phyloP scores from a whole-genome alignment of 2,113 vertebrate genomes.

The Periophthalmus modestus region DNA sequence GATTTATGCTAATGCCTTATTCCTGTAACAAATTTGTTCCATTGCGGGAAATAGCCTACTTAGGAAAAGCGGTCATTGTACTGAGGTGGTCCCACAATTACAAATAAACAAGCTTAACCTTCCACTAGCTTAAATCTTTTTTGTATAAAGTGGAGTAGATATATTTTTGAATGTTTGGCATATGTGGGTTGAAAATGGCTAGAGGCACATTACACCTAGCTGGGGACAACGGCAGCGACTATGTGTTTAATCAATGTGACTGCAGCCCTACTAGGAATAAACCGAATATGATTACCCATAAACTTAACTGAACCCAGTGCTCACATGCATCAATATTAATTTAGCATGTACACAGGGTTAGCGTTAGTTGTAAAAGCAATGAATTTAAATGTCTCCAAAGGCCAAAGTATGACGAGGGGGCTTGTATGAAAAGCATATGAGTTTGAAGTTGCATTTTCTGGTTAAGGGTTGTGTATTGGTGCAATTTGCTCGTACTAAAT shows the following conservation, averaged over 20 bases:
- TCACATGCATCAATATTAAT: conserved; percentile 81
- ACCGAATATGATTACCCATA: conserved; percentile 83
- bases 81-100: conserved; percentile 38
- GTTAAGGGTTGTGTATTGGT: conserved; percentile 36
- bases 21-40: conserved; percentile 38
- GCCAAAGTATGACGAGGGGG: conserved; percentile 52
- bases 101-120: conserved; percentile 33
- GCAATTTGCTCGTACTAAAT: conserved; percentile 15
- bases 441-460: conserved; percentile 37
- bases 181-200: conserved; percentile 64
- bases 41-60: conserved; percentile 52
- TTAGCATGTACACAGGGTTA: conserved; percentile 74
- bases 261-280: conserved; percentile 79
- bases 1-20: conserved; percentile 67
- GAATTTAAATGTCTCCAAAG: conserved; percentile 71
- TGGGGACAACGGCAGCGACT: conserved; percentile 48
- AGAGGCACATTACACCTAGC: conserved; percentile 60
- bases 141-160: conserved; percentile 9
- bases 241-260: conserved; percentile 80
- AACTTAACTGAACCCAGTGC: conserved; percentile 78
- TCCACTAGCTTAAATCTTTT: conserved; percentile 11
- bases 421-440: conserved; percentile 62
- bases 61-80: conserved; percentile 40
- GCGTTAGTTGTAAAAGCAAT: conserved; percentile 74
- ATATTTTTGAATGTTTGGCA: conserved; percentile 40